Base-by-base conservation (phyloP, 2,888 invertebrate species). In the Rhyacophila evoluta region DNA sequence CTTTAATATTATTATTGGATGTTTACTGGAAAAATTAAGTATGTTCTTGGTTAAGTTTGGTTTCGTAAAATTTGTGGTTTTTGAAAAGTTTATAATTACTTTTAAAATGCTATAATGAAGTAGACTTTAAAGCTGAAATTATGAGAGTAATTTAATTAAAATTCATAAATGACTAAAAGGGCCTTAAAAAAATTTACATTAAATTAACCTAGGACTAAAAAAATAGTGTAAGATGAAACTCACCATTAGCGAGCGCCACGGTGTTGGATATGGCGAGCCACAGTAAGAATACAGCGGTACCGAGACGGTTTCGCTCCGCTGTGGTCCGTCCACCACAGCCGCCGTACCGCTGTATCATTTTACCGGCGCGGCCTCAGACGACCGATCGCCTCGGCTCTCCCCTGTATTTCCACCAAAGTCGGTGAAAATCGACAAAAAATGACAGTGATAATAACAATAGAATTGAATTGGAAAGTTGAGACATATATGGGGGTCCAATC, bases 331-430 rank as follows among this genome's bases (percentile, higher is more conserved):
- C 79, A 77, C 82, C 82, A 75, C 82, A 82, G 82, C 82, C 77
- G 79, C 75, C 80, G 79, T 82, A 80, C 82, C 82, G 80, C 82
- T 82, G 82, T 82, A 82, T 79, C 82, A 82, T 82, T 80, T 82
- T 82, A 79, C 77, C 79, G 80, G 81, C 76, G 69, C 75, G 79
- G 78, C 78, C 79, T 79, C 79, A 79, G 75, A 74, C 72, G 76
- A 80, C 78, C 79, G 78, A 79, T 78, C 79, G 76, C 79, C 79
- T 15, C 79, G 72, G 71, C 75, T 68, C 73, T 69, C 81, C 68
- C 72, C 69, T 78, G 76, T 81, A 75, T 80, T 79, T 77, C 75
- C 70, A 73, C 74, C 79, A 74, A 76, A 80, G 41, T 76, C 55
- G 72, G 78, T 76, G 78, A 75, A 80, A 81, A 78, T 81, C 80